Base-by-base conservation (phyloP, 1,140 invertebrate species). In the Drosophila quadrilineata region DNA sequence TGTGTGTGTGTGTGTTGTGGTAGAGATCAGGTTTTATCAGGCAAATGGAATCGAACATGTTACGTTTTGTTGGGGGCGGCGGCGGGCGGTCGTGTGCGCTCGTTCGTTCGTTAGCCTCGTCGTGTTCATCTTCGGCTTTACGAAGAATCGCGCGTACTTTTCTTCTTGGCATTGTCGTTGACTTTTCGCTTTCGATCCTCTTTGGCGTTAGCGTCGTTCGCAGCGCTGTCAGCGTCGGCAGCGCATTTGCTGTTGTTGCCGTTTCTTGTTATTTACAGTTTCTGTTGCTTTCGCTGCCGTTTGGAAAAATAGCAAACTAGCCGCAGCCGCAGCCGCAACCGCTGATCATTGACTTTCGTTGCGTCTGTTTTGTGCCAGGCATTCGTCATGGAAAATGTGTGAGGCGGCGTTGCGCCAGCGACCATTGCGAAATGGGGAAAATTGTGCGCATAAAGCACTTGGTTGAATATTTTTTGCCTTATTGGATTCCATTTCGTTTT, bases 211-310 rank as follows among this genome's bases (percentile, higher is more conserved):
- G 22, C 38, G 66, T 29, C 53, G 43, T 48, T 29, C 48, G 17
- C 52, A 50, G 45, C 33, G 59, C 17, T 57, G 62, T 43, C 52
- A 35, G 19, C 24, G 48, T 31, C 14, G 17, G 38, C 24, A 33
- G 28, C 33, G 60, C 28, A 50, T 35, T 24, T 52, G 49, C 50
- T 28, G 45, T 28, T 56, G 67, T 79, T 80, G 76, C 67, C 60
- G 77, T 84, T 84, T 77, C 79, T 85, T 84, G 63, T 85, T 84
- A 79, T 84, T 84, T 82, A 82, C 77, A 82, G 77, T 82, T 82
- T 76, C 79, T 84, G 79, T 60, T 76, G 77, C 77, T 82, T 82
- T 82, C 77, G 77, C 77, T 84, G 72, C 64, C 77, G 76, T 82
- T n/a, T 82, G 75, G 71, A 80, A 80, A 79, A 82, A 80, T 82